These are phyloP conservation scores for Catharus ustulatus DNA, from an alignment of 2,797 vertebrate genomes.

Conservation along the genomic window DNA sequence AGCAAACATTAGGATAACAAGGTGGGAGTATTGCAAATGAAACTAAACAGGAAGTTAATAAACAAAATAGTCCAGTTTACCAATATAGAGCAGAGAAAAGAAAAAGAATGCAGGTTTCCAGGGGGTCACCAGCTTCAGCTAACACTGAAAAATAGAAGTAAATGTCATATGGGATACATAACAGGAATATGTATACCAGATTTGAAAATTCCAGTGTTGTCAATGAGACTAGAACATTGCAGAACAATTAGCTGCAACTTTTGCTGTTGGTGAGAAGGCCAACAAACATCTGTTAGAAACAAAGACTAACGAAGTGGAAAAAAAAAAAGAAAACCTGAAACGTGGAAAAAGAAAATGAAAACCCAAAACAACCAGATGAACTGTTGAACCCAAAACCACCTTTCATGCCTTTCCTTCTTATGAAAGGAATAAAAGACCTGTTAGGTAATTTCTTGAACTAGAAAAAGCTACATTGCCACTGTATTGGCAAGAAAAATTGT, in stretches of 20 bases:
- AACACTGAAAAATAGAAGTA: background rate
- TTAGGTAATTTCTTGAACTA: background rate
- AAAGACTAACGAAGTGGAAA: background rate
- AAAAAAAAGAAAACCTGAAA: background rate
- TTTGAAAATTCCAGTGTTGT: background rate
- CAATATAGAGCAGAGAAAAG: accelerated
- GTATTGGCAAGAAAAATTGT: too few relatives aligned
- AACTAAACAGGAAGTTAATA: background rate
- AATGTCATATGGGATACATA: background rate
- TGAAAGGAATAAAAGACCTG: background rate
- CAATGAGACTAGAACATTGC: background rate
- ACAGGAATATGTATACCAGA: background rate
- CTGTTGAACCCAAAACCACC: background rate
- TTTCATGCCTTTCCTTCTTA: background rate
- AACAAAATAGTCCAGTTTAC: background rate
- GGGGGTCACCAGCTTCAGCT: background rate
- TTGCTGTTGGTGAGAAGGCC: background rate
- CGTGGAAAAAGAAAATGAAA: accelerated
- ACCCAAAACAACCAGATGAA: background rate
- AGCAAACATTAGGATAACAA: background rate
- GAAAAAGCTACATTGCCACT: background rate
- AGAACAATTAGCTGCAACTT: background rate
- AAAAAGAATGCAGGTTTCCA: background rate
- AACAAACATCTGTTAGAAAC: background rate
- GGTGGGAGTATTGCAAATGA: background rate